Percentiles rank a stretch among this genome's conserved stretches.
phyloP scores from a whole-genome alignment of 2,888 invertebrate genomes.

The Aethes cnicana region DNA sequence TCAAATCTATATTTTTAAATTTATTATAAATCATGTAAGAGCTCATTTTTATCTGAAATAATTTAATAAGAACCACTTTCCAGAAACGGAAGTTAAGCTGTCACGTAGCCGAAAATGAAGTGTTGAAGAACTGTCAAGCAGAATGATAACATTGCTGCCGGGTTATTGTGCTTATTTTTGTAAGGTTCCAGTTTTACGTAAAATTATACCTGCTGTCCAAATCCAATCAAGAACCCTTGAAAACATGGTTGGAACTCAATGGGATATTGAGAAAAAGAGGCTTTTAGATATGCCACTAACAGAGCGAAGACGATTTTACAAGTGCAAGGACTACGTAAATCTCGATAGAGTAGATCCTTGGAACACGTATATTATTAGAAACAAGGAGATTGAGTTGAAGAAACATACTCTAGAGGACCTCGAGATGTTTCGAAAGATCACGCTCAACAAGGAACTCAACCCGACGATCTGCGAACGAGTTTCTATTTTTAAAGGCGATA shows the following conservation, averaged over 20 bases:
- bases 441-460: constrained; percentile 62
- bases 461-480: no score
- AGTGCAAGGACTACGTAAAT: constrained; percentile 58
- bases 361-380: constrained; percentile 71
- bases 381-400: constrained; percentile 56
- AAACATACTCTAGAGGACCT: constrained; percentile 65
- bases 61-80: fast-evolving
- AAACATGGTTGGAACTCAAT: constrained; percentile 71
- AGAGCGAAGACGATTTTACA: constrained; percentile 80
- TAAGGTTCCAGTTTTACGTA: constrained; percentile 34
- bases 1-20: no score
- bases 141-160: constrained; percentile 43
- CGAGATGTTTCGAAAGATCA: constrained; percentile 55
- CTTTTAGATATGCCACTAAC: constrained; percentile 74
- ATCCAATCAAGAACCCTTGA: constrained; percentile 40
- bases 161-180: constrained; percentile 32
- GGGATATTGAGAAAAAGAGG: constrained; percentile 78
- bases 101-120: constrained; percentile 1
- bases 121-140: constrained; percentile 24
- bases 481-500: constrained; percentile 89
- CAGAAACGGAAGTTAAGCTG: constrained; percentile 7
- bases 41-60: neutral
- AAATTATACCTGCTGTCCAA: constrained; percentile 18
- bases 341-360: constrained; percentile 80
- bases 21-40: neutral